Base-by-base conservation (phyloP, 1,140 invertebrate species). In the Pseudomyrmex concolor region DNA sequence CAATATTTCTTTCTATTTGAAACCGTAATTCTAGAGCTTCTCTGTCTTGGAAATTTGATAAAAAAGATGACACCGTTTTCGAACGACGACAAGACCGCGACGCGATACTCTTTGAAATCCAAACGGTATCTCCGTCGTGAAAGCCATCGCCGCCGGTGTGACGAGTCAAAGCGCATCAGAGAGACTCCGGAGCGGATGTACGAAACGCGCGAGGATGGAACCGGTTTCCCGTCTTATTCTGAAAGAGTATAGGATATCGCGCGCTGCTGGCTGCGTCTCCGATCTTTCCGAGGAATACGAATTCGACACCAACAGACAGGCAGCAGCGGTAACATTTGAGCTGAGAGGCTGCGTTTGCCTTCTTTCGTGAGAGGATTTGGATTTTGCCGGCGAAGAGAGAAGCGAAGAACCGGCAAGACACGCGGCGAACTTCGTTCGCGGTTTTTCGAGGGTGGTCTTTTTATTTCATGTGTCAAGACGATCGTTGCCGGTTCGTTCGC, bases 221-320 rank as follows among this genome's bases (percentile, higher is more conserved):
- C 66, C 66, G 76, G 76, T 71, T 70, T 45, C 66, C 48, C 60
- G 66, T 76, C 60, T 50, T 71, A 43, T 43, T 43, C 48, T 3
- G 43, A 80, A 80, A 80, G 67, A 60, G 43, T 78, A 78, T 78
- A 68, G 66, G 51, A 70, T 80, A 80, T 80, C 76, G 66, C 76
- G 66, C 19, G 51, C 43, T 17, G 19, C 15, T 64, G 34, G 34
- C 64, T 54, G 25, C 19, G 34, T 78, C 34, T 70, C n/a, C 66
- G 66, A 71, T 80, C 66, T 71, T 60, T 60, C 62, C 48, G n/a
- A 22, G 54, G n/a, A 71, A 60, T 71, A 50, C 67, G 76, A 80
- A 71, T 80, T 80, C 43, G 54, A 78, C 64, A 55, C 17, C 73
- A 25, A 17, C 73, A 34, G 66, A 59, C 45, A 34, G 66, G 72